Evolutionary conservation across 2,888 invertebrate genomes (phyloP).

Genomic region (Eugnorisma glareosa): DNA sequence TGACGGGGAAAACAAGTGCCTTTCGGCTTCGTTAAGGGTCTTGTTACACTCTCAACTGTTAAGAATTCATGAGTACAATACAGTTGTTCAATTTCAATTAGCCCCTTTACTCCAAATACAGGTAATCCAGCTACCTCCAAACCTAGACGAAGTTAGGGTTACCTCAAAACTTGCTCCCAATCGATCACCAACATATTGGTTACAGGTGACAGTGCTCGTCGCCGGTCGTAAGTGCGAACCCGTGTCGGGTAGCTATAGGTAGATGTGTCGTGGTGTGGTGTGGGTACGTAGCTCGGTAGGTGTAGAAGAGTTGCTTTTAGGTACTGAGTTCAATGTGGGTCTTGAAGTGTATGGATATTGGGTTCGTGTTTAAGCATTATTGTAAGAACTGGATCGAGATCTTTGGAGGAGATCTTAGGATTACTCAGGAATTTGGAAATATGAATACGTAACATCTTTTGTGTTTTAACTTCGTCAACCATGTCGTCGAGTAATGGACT

Average conservation of each 20-base stretch:
- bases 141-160: conserved; percentile 22
- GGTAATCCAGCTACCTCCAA: background rate
- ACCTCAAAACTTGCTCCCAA: conserved; percentile 48
- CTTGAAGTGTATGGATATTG: background rate
- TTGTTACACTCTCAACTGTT: too few species aligned
- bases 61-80: background rate
- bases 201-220: conserved; percentile 60
- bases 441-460: background rate
- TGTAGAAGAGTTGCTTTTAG: background rate
- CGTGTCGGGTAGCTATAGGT: conserved; percentile 47
- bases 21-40: too few species aligned
- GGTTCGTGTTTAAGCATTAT: background rate
- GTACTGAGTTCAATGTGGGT: conserved; percentile 1
- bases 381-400: background rate
- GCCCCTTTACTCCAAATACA: background rate
- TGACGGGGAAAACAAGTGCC: too few species aligned
- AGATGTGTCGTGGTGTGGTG: conserved; percentile 1
- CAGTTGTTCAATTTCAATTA: conserved; percentile 1
- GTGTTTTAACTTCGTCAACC: too few species aligned
- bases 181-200: conserved; percentile 61
- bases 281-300: background rate
- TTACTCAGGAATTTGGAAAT: background rate
- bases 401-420: background rate
- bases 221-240: conserved; percentile 59
- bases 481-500: too few species aligned